These are phyloP conservation scores for Manduca sexta DNA, from an alignment of 1,140 invertebrate genomes.

Conservation along the genomic window DNA sequence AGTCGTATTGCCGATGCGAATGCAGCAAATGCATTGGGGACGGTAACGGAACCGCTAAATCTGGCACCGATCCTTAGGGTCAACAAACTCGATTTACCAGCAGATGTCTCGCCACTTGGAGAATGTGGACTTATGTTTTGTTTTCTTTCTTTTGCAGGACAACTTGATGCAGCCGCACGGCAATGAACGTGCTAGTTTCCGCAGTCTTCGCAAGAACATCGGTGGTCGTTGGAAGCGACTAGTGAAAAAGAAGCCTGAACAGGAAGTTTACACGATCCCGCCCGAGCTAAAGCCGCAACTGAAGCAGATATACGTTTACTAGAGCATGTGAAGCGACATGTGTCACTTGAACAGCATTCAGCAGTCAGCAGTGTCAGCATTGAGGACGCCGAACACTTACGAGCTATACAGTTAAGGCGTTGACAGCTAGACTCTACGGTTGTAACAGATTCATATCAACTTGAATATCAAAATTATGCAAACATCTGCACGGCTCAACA, in stretches of 20 bases:
- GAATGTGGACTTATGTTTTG: conserved; percentile 18
- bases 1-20: conserved; percentile 36
- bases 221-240: conserved; percentile 86
- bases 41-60: conserved; percentile 47
- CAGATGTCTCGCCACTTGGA: conserved; percentile 8
- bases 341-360: conserved; percentile 18
- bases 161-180: conserved; percentile 81
- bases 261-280: conserved; percentile 87
- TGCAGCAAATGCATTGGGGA: conserved; percentile 45
- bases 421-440: conserved; percentile 48
- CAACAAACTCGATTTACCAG: conserved; percentile 28
- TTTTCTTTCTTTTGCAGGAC: conserved; percentile 78
- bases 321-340: conserved; percentile 20
- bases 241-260: conserved; percentile 85
- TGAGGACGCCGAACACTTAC: conserved; percentile 60
- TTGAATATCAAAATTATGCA: conserved; percentile 58
- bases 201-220: conserved; percentile 86
- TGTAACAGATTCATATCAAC: conserved; percentile 54
- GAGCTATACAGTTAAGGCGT: conserved; percentile 33
- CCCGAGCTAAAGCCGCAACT: conserved; percentile 89
- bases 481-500: conserved; percentile 39
- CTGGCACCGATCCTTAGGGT: conserved; percentile 30
- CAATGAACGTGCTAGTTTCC: conserved; percentile 83
- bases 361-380: conserved; percentile 36
- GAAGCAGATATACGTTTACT: conserved; percentile 92